Evolutionary conservation across 1,140 invertebrate species (phyloP).

Genomic region (Andrena cerasifolii): DNA sequence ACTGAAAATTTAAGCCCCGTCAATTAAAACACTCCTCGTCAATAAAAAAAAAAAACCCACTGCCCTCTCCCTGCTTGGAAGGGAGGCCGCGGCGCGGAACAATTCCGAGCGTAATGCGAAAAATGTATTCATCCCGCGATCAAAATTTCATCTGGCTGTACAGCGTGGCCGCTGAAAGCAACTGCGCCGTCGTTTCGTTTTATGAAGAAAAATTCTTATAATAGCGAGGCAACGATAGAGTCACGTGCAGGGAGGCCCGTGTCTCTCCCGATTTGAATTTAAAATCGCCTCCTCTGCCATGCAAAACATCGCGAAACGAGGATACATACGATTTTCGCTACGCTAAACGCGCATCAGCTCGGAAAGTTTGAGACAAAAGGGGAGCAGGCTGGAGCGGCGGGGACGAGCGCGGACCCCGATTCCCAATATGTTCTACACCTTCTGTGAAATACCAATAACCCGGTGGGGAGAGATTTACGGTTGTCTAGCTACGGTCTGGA

Average conservation of each 20-base stretch:
- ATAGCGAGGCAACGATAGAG: neutral
- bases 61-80: neutral
- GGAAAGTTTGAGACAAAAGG: neutral
- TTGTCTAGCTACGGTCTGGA: conserved; percentile 2
- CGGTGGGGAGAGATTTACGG: conserved; percentile 18
- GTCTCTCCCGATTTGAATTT: conserved; percentile 12
- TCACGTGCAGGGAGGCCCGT: too few species aligned
- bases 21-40: conserved; percentile 13
- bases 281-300: conserved; percentile 1
- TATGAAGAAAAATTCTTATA: neutral
- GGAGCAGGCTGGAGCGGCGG: neutral
- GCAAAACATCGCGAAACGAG: conserved; percentile 13
- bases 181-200: neutral
- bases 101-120: neutral
- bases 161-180: neutral
- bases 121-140: neutral
- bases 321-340: neutral
- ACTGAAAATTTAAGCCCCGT: conserved; percentile 9
- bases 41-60: too few species aligned
- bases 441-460: neutral
- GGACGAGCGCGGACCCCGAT: neutral
- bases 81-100: neutral
- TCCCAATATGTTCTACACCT: neutral
- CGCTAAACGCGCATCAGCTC: neutral
- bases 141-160: too few species aligned